Evolutionary conservation across 2,797 vertebrate genomes (phyloP).

Genomic region (Urophycis tenuis): DNA sequence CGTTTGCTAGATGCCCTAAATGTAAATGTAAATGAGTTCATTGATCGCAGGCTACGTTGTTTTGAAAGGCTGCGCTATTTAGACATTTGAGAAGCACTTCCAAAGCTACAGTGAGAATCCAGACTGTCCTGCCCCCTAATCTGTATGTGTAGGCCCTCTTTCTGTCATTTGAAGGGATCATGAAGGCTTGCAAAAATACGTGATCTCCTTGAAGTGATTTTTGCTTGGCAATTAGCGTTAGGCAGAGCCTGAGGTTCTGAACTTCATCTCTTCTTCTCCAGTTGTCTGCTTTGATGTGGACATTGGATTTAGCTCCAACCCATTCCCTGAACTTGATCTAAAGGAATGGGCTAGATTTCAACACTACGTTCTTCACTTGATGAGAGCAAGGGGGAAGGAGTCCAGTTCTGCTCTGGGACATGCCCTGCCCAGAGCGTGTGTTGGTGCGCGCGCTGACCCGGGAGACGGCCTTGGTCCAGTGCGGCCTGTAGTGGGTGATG

Average conservation of each 20-base stretch:
- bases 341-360: too few species aligned
- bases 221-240: background rate
- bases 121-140: too few species aligned
- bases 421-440: too few species aligned
- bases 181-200: background rate
- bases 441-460: slow-evolving; percentile 58
- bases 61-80: too few species aligned
- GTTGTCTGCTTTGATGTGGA: background rate
- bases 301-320: background rate
- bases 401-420: background rate
- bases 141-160: background rate
- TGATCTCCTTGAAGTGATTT: background rate
- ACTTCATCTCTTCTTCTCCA: too few species aligned
- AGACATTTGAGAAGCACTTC: too few species aligned
- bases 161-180: background rate
- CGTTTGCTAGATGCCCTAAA: too few species aligned
- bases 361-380: too few species aligned
- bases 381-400: background rate
- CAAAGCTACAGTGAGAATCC: too few species aligned
- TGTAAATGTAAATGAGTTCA: too few species aligned
- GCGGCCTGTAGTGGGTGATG: slow-evolving; percentile 71
- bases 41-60: too few species aligned
- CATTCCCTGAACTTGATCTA: too few species aligned
- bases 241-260: background rate
- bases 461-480: slow-evolving; percentile 58